Base-by-base conservation (phyloP, 1,140 invertebrate species). In the Drosophila ercepeae region DNA sequence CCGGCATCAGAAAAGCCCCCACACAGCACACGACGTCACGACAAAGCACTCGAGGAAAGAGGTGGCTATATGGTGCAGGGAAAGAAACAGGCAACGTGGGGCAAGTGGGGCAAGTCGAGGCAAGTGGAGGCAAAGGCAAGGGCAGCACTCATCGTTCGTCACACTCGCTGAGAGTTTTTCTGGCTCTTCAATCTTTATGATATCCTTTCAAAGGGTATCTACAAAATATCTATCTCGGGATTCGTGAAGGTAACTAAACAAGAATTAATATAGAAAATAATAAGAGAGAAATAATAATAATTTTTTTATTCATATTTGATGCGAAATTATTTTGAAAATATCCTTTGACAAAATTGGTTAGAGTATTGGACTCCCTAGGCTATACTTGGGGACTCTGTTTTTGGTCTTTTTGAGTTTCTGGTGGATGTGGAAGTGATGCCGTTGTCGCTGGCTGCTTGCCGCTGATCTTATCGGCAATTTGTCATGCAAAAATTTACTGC, bases 401-500 rank as follows among this genome's bases (percentile, higher is more conserved):
- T 69, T 71, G 41, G 42, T 41, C 29, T 53, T 71, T 60, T 71
- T 27, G 44, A 44, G 55, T 61, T 48, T 42, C 49, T 51, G 39
- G 49, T 45, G 58, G 52, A 45, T 48, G 19, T 51, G 59, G 55
- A 77, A 79, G 65, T 75, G 78, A 68, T 79, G 81, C 72, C 55
- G 55, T 57, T 70, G 46, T 58, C 46, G 70, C 57, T 42, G 44
- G 60, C 60, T 51, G 63, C 64, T 76, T 78, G 73, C 59, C 64
- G 64, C 69, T 68, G 82, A 86, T 86, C 81, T 86, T 86, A 86
- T 86, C 82, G 81, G 76, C 81, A 86, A 86, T 86, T 86, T 86
- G 81, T 86, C 81, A 86, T 86, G 81, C 82, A 86, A 86, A 86
- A 88, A 88, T 86, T 86, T 88, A 84, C 81, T 86, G 76, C 76